Percentiles rank a stretch among this genome's conserved stretches.
phyloP scores from a whole-genome alignment of 2,888 invertebrate genomes.

The Ariolimax columbianus region DNA sequence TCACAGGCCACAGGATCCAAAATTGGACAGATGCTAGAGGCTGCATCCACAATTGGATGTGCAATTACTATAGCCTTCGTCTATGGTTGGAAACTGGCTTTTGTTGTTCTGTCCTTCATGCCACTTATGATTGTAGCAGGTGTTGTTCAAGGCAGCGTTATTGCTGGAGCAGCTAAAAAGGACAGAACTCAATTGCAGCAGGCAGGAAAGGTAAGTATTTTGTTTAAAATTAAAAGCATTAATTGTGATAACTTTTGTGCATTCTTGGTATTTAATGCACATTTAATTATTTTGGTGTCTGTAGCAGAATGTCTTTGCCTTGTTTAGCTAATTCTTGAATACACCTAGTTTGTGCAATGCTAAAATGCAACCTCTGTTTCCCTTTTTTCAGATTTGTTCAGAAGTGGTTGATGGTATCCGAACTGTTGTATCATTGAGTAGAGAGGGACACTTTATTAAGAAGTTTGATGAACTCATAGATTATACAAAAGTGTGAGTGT shows the following conservation, averaged over 20 bases:
- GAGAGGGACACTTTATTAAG: constrained; percentile 76
- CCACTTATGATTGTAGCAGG: constrained; percentile 75
- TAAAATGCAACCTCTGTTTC: neutral
- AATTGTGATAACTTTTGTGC: no score
- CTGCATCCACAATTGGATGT: constrained; percentile 77
- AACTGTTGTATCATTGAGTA: constrained; percentile 79
- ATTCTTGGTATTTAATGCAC: no score
- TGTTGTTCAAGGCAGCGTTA: constrained; percentile 60
- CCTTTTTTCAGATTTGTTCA: constrained; percentile 73
- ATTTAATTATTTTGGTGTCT: no score
- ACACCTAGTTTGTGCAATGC: neutral
- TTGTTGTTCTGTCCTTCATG: constrained; percentile 80
- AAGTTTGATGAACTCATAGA: constrained; percentile 75
- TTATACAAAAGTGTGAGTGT: constrained; percentile 71
- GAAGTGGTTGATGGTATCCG: constrained; percentile 79
- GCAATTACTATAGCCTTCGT: constrained; percentile 80
- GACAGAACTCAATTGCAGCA: constrained; percentile 80
- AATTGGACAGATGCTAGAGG: constrained; percentile 79
- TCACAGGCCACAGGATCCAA: constrained; percentile 81
- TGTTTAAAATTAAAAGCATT: neutral
- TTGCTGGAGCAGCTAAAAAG: constrained; percentile 62
- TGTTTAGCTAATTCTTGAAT: neutral
- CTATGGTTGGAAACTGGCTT: constrained; percentile 81
- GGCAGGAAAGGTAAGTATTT: constrained; percentile 80
- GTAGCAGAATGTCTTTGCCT: no score